These are phyloP conservation scores for Dromococcyx pavoninus DNA, from an alignment of 2,797 vertebrate species.

Conservation along the genomic window DNA sequence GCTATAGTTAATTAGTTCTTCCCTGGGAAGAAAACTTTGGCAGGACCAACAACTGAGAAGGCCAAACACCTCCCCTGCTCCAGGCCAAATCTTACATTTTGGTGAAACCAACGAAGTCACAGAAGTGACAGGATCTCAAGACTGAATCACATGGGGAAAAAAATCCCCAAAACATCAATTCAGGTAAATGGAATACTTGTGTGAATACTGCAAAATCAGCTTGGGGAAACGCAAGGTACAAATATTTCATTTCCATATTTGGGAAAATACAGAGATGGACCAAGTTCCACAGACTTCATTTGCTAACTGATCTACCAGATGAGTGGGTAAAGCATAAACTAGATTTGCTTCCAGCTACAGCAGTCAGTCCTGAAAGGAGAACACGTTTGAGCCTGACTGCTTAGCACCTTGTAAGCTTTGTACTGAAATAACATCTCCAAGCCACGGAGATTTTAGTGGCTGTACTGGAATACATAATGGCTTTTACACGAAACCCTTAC, in stretches of 20 bases:
- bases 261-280: not conserved
- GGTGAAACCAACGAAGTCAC: not conserved
- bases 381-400: not conserved
- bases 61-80: not conserved
- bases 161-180: rapidly evolving
- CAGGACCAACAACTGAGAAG: not conserved
- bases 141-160: rapidly evolving
- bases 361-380: not conserved
- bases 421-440: not conserved
- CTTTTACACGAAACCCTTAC: not conserved
- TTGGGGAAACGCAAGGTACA: not conserved
- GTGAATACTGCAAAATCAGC: not conserved
- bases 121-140: not conserved
- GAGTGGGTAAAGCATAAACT: not conserved
- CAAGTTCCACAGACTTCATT: not conserved
- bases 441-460: not conserved
- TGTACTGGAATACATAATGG: not conserved
- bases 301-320: not conserved
- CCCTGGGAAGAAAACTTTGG: not conserved
- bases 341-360: not conserved
- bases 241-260: not conserved
- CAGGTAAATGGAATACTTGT: not conserved
- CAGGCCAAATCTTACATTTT: not conserved
- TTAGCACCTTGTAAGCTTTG: not conserved
- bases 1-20: not conserved